A percentile compares a stretch with the other conserved stretches of the same genome.
Evolutionary conservation across 2,113 vertebrate genomes (phyloP).

Genomic region (Peromyscus leucopus): DNA sequence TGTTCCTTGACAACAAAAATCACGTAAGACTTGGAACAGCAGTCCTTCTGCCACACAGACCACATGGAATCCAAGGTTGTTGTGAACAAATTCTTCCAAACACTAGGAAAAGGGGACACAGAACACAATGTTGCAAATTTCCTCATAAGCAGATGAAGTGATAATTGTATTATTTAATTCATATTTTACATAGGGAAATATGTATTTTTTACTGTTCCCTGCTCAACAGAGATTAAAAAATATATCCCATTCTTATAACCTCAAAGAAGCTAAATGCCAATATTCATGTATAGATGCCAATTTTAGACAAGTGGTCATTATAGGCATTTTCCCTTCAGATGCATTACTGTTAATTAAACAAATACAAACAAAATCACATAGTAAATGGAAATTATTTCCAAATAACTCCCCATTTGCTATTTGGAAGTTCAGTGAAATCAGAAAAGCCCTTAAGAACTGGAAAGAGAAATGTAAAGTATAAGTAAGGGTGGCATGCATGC

Average conservation of each 20-base stretch:
- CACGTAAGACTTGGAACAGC: background rate
- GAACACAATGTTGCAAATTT: no score
- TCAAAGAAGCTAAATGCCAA: background rate
- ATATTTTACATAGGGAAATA: background rate
- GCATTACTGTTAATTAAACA: background rate
- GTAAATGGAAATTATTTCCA: background rate
- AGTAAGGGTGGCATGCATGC: background rate
- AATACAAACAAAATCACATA: background rate
- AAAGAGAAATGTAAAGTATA: background rate
- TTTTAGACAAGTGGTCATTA: background rate
- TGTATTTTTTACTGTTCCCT: background rate
- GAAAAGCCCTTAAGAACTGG: background rate
- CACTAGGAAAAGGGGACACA: rapidly evolving
- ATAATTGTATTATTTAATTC: background rate
- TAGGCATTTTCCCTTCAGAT: background rate
- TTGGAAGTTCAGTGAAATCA: background rate
- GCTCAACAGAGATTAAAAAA: background rate
- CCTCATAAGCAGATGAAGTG: background rate
- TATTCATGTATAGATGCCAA: background rate
- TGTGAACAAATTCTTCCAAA: background rate
- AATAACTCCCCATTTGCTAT: background rate
- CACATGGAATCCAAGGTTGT: rapidly evolving
- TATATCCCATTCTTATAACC: background rate
- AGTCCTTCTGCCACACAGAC: background rate
- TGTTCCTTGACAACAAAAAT: background rate